Evolutionary conservation across 1,140 invertebrate species (phyloP).

Genomic region (Drosophila mojavensis): DNA sequence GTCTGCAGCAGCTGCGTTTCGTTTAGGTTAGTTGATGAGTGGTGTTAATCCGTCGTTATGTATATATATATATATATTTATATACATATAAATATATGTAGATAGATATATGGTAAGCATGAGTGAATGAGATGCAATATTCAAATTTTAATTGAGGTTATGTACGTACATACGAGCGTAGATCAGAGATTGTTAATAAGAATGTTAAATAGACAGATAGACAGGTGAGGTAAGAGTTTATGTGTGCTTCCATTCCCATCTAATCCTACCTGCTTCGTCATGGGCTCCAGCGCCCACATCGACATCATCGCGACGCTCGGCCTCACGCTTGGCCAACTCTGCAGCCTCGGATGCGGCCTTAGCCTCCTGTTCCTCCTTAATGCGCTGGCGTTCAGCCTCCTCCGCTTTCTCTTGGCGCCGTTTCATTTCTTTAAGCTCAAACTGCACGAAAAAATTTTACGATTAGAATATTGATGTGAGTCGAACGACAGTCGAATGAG

Average conservation of each 20-base stretch:
- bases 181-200: no score
- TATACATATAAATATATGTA: no score
- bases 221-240: constrained; percentile 2
- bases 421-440: constrained; percentile 98
- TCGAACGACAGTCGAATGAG: no score
- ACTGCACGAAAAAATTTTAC: constrained; percentile 86
- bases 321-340: constrained; percentile 83
- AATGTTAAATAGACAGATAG: no score
- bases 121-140: constrained; percentile 72
- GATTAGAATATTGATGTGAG: no score
- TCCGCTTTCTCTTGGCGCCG: constrained; percentile 93
- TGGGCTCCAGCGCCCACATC: constrained; percentile 81
- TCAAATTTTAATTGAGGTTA: constrained; percentile 53
- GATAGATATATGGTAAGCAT: constrained; percentile 53
- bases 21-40: constrained; percentile 47
- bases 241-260: constrained; percentile 1
- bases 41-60: constrained; percentile 34
- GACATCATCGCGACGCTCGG: constrained; percentile 83
- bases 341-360: constrained; percentile 86
- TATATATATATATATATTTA: not conserved
- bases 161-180: constrained; percentile 19
- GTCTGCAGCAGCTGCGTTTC: constrained; percentile 64
- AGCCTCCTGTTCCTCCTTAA: constrained; percentile 87
- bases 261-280: constrained; percentile 74
- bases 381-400: constrained; percentile 88